Percentiles rank a stretch among this genome's conserved stretches.
Evolutionary conservation across 2,113 vertebrate species (phyloP).

Genomic region (Lepisosteus oculatus): DNA sequence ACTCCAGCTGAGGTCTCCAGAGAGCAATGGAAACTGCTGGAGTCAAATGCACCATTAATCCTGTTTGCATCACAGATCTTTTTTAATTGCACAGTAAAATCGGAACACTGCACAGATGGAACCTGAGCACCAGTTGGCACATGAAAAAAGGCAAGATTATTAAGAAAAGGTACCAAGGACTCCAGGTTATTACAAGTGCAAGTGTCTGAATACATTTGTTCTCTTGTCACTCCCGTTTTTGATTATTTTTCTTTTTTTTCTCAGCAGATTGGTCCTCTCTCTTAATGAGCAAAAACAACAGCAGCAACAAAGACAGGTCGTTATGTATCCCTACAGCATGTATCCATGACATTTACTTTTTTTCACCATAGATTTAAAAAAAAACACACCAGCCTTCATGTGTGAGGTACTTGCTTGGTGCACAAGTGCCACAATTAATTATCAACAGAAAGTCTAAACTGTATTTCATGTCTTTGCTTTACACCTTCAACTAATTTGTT

Average conservation of each 20-base stretch:
- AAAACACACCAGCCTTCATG: too few relatives aligned
- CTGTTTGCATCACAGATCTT: neutral
- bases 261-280: neutral
- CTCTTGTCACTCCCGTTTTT: conserved; percentile 6
- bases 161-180: conserved; percentile 6
- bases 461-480: too few relatives aligned
- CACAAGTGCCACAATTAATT: neutral
- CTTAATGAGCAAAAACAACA: conserved; percentile 1
- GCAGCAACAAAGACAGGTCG: too few relatives aligned
- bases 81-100: conserved; percentile 21
- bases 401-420: neutral
- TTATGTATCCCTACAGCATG: neutral
- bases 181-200: neutral
- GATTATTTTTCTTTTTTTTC: neutral
- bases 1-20: conserved; percentile 5
- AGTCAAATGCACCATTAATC: neutral
- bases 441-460: neutral
- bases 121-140: conserved; percentile 6
- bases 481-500: too few relatives aligned
- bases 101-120: conserved; percentile 13
- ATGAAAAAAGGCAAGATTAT: neutral
- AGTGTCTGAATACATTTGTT: conserved; percentile 1
- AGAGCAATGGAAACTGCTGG: neutral
- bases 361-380: neutral
- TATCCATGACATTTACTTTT: neutral